Conservation (phyloP, 2,888 invertebrate species). For the Chrysina gloriosa region DNA sequence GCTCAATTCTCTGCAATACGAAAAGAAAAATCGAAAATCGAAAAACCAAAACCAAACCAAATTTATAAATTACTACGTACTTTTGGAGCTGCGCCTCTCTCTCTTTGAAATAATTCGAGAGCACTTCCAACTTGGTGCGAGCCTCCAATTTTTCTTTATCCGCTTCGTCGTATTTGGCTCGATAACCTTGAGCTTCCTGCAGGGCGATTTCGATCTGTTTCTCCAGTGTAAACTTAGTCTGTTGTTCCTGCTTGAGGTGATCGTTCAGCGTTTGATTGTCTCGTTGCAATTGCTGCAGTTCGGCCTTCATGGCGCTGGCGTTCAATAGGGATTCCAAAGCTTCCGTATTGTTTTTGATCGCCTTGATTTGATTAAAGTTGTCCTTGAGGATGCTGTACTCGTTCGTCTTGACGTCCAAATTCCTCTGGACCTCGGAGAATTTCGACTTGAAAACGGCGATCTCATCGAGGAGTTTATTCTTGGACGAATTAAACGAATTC, state of each 20-base stretch:
- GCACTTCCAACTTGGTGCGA: slow-evolving; percentile 84
- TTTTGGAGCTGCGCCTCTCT: slow-evolving; percentile 89
- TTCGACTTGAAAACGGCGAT: slow-evolving; percentile 62
- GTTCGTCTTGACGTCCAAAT: slow-evolving; percentile 60
- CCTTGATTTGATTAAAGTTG: slow-evolving; percentile 64
- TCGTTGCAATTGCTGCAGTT: slow-evolving; percentile 68
- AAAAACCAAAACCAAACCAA: background rate
- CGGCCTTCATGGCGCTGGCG: slow-evolving; percentile 70
- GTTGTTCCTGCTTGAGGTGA: slow-evolving; percentile 64
- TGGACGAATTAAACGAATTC: slow-evolving; percentile 58
- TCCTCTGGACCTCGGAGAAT: slow-evolving; percentile 61
- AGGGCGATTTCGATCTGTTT: slow-evolving; percentile 63
- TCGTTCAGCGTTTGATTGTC: slow-evolving; percentile 67
- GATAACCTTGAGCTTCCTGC: slow-evolving; percentile 68
- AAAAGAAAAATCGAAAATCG: slow-evolving; percentile 30
- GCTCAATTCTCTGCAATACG: slow-evolving; percentile 75
- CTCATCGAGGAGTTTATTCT: slow-evolving; percentile 66
- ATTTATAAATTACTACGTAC: slow-evolving; percentile 66
- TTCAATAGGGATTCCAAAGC: slow-evolving; percentile 64
- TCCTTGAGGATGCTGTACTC: slow-evolving; percentile 66
- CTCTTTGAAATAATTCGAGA: slow-evolving; percentile 91
- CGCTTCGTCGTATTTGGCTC: slow-evolving; percentile 72
- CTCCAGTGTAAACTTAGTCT: slow-evolving; percentile 65
- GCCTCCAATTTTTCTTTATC: slow-evolving; percentile 82
- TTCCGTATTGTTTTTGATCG: slow-evolving; percentile 61